These are phyloP conservation scores for Drosophila watanabei DNA, from an alignment of 1,140 invertebrate genomes.

Conservation along the genomic window DNA sequence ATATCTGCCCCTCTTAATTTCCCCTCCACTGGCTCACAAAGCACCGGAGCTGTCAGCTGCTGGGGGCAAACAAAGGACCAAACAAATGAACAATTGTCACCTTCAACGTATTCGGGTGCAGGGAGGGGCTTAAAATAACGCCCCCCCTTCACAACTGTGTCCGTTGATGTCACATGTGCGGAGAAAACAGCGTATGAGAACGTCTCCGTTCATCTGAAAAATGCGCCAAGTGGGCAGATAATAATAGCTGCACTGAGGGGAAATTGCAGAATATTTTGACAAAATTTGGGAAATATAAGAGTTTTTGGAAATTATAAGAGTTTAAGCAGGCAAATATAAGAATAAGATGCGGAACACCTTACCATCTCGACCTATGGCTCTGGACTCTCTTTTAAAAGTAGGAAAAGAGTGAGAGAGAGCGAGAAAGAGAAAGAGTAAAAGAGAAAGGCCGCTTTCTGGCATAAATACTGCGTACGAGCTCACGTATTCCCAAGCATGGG, in stretches of 20 bases:
- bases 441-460: too few relatives aligned
- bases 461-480: too few relatives aligned
- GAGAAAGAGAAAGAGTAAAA: too few relatives aligned
- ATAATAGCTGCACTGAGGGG: slow-evolving; percentile 5
- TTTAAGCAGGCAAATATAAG: too few relatives aligned
- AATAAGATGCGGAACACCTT: background rate
- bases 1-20: slow-evolving; percentile 10
- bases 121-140: background rate
- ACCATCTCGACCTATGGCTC: background rate
- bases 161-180: background rate
- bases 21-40: slow-evolving; percentile 15
- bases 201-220: slow-evolving; percentile 21
- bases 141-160: background rate
- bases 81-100: slow-evolving; percentile 58
- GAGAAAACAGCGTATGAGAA: background rate
- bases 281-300: too few relatives aligned
- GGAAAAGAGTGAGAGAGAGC: too few relatives aligned
- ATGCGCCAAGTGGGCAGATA: slow-evolving; percentile 19
- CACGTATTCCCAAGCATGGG: too few relatives aligned
- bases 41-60: slow-evolving; percentile 27
- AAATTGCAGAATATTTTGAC: background rate
- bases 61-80: slow-evolving; percentile 40
- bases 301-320: too few relatives aligned
- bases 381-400: too few relatives aligned
- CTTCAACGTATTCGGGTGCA: slow-evolving; percentile 11